These are phyloP conservation scores for Megaceryle torquata DNA, from an alignment of 2,113 vertebrate species.

Conservation along the genomic window DNA sequence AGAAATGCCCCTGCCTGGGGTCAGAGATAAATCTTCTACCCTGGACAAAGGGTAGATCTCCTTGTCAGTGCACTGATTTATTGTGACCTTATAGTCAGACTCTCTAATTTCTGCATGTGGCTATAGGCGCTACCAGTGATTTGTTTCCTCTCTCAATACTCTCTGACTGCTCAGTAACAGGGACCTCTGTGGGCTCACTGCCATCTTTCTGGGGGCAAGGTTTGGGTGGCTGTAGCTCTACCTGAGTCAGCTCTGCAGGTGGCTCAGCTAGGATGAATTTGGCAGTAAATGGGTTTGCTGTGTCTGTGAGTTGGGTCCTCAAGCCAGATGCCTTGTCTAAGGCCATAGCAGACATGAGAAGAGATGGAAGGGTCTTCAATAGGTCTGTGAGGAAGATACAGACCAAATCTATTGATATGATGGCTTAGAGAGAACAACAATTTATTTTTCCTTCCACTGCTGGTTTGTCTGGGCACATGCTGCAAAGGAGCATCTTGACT, in stretches of 20 bases:
- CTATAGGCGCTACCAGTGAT: constrained; percentile 21
- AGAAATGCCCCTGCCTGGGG: constrained; percentile 55
- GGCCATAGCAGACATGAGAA: background rate
- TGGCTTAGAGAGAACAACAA: background rate
- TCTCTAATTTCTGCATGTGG: constrained; percentile 59
- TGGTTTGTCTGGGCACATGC: background rate
- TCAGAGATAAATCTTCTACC: constrained; percentile 67
- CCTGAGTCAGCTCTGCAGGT: background rate
- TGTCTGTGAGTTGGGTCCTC: background rate
- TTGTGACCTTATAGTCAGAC: constrained; percentile 67
- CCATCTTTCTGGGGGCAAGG: background rate
- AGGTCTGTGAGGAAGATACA: background rate
- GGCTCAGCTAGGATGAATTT: background rate
- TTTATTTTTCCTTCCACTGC: background rate
- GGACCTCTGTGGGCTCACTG: background rate
- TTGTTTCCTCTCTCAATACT: constrained; percentile 10
- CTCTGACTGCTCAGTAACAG: background rate
- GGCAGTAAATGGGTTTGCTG: background rate
- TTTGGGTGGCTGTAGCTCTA: background rate
- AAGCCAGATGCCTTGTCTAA: background rate
- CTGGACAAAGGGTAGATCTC: constrained; percentile 64
- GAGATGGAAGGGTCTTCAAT: background rate
- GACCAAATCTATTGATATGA: background rate
- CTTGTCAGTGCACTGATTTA: constrained; percentile 66
- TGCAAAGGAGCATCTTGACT: background rate